Evolutionary conservation across 2,888 invertebrate genomes (phyloP), one percentile per base, ranked within the genome.

Genomic region (Neoaliturus tenellus): DNA sequence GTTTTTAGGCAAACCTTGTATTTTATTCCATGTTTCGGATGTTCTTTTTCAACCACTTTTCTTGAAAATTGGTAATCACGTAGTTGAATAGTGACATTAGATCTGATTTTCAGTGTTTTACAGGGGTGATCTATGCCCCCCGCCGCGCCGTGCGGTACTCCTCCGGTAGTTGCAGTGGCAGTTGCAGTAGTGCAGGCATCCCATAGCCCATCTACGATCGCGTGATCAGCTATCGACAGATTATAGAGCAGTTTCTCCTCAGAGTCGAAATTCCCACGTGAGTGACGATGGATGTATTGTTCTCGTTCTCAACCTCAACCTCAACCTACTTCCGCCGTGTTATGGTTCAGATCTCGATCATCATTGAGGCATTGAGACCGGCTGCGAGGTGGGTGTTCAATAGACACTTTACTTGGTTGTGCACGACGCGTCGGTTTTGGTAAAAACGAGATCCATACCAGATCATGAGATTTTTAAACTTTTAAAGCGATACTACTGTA

Each of bases 251-350:
- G 62, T 62, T 62, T 62, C 62, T 55, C 62, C 62, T 28, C 28
- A 14, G 51, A 51, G 20, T 23, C 51, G 51, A 51, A 51, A 51
- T 62, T 62, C 62, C 62, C 62, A 62, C 31, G 62, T 31, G 28
- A 28, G 28, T 62, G 62, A 62, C 62, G 62, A 62, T 31, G 62
- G 62, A 62, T 31, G 62, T 62, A 62, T 62, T 62, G 62, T 62
- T 62, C 62, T 31, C 62, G 62, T 17, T 62, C 62, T 62, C 62
- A 62, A 51, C 51, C 62, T 28, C n/a, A n/a, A n/a, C n/a, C n/a
- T 62, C 62, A 62, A 62, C 62, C 62, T 62, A 62, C 62, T 62
- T 62, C 62, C 62, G 28, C 14, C 25, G 62, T 20, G 62, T 62
- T 62, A 62, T 62, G 62, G 62, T 62, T 62, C 31, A 28, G 31